These are phyloP conservation scores for Furcifer pardalis DNA, from an alignment of 2,797 vertebrate species.

Conservation along the genomic window DNA sequence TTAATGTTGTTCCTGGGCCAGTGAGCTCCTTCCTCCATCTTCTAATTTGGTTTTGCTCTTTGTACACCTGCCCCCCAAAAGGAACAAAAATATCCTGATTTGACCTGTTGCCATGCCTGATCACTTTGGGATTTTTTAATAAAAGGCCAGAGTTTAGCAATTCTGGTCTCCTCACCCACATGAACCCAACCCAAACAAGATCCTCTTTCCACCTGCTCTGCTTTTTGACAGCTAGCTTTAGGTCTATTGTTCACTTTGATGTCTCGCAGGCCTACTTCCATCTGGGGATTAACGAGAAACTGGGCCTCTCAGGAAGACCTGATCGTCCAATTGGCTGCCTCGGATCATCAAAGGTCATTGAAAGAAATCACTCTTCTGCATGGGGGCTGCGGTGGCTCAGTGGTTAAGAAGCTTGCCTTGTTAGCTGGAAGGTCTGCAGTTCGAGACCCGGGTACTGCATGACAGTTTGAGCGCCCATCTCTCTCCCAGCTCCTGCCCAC, in stretches of 20 bases:
- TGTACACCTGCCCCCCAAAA: no score
- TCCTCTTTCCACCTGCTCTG: not conserved
- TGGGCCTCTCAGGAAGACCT: constrained; percentile 92
- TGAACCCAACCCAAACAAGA: not conserved
- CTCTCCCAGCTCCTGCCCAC: no score
- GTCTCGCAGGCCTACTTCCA: constrained; percentile 91
- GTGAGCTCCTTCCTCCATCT: no score
- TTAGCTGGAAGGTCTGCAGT: no score
- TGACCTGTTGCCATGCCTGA: not conserved
- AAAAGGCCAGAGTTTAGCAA: not conserved
- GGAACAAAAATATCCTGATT: constrained; percentile 24
- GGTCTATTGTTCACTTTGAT: not conserved
- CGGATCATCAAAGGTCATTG: constrained; percentile 91
- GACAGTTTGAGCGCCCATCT: no score
- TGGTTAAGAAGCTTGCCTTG: no score
- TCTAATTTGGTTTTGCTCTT: no score
- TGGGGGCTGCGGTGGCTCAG: no score
- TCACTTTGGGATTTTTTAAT: not conserved
- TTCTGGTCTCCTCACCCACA: not conserved
- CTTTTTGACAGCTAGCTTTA: not conserved
- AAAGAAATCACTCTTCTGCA: not conserved
- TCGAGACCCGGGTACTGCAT: no score
- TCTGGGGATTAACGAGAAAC: constrained; percentile 91
- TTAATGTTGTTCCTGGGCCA: no score
- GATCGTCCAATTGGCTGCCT: constrained; percentile 96